Evolutionary conservation across 1,140 invertebrate genomes (phyloP).

Genomic region (Venustaconcha ellipsiformis): DNA sequence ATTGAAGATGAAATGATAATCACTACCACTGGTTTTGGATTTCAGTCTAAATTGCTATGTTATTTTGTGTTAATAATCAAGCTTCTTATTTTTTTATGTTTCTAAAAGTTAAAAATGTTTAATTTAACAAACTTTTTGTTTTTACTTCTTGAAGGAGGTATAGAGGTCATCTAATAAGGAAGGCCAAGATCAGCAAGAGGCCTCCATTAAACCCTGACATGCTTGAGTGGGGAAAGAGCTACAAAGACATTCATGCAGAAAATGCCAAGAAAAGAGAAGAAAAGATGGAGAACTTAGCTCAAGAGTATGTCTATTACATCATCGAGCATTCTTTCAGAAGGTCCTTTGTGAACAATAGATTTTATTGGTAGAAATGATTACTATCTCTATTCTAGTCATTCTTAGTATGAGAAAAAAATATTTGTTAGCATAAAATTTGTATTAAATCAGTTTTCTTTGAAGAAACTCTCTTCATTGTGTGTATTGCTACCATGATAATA

Average conservation of each 20-base stretch:
- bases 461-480: too few species aligned
- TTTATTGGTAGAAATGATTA: too few species aligned
- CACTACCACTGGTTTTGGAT: too few species aligned
- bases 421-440: too few species aligned
- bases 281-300: slow-evolving; percentile 44
- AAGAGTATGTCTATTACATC: slow-evolving; percentile 44
- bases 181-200: slow-evolving; percentile 46
- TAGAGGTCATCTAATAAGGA: slow-evolving; percentile 48
- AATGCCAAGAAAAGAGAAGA: slow-evolving; percentile 38
- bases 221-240: slow-evolving; percentile 49
- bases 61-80: neutral
- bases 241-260: slow-evolving; percentile 38
- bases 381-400: too few species aligned
- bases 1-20: too few species aligned
- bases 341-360: neutral
- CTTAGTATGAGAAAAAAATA: too few species aligned
- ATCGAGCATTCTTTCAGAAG: neutral
- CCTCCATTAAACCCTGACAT: slow-evolving; percentile 40
- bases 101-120: too few species aligned
- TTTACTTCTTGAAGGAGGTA: slow-evolving; percentile 42
- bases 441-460: too few species aligned
- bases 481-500: too few species aligned
- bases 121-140: neutral
- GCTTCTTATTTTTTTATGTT: neutral
- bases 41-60: too few species aligned